phyloP scores from a whole-genome alignment of 2,888 invertebrate genomes.

The Physocephala rufipes region DNA sequence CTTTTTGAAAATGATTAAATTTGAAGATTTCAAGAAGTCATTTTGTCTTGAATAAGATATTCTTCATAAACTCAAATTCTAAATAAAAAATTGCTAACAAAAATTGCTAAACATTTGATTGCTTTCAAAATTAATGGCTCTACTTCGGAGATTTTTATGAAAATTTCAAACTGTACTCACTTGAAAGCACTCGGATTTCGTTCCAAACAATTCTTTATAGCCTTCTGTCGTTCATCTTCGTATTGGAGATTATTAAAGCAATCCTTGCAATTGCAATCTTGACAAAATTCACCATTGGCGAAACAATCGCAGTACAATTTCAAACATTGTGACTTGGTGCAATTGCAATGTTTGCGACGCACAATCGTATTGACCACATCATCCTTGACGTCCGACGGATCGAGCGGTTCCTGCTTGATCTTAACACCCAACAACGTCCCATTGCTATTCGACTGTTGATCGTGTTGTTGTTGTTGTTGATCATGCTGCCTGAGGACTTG shows the following conservation, averaged over 20 bases:
- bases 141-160: too few relatives aligned
- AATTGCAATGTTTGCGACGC: slow-evolving; percentile 94
- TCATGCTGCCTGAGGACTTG: background rate
- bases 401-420: slow-evolving; percentile 46
- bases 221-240: slow-evolving; percentile 92
- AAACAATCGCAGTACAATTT: slow-evolving; percentile 99
- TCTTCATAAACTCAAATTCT: too few relatives aligned
- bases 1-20: too few relatives aligned
- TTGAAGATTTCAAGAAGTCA: too few relatives aligned
- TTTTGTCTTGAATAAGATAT: too few relatives aligned
- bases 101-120: too few relatives aligned
- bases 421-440: slow-evolving; percentile 35
- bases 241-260: slow-evolving; percentile 96
- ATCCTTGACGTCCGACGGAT: slow-evolving; percentile 35
- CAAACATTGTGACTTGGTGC: slow-evolving; percentile 97
- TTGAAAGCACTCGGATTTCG: slow-evolving; percentile 96
- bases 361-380: slow-evolving; percentile 43
- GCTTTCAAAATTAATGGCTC: too few relatives aligned
- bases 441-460: background rate
- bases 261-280: slow-evolving; percentile 96
- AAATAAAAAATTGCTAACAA: too few relatives aligned
- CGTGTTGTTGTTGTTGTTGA: slow-evolving; percentile 25
- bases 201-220: slow-evolving; percentile 93
- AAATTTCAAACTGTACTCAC: slow-evolving; percentile 63
- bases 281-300: slow-evolving; percentile 99